A percentile compares a stretch with the other conserved stretches of the same genome.
Conservation (phyloP, 2,797 vertebrate genomes). For the Peromyscus attwateri region DNA sequence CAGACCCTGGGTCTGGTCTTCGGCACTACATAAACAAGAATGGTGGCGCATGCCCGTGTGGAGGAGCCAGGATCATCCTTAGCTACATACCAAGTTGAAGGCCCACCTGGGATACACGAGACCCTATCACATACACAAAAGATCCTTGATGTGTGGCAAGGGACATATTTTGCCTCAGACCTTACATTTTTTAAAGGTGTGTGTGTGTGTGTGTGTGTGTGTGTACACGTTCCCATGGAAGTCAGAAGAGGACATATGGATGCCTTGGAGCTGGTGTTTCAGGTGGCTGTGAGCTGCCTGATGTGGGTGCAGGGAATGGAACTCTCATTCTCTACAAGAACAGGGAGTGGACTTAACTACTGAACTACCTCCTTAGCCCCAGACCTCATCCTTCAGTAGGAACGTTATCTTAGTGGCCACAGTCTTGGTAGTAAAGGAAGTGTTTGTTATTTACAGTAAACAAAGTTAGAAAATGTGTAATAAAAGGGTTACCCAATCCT, state of each 20-base stretch:
- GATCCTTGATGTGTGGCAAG: background rate
- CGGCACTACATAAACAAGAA: background rate
- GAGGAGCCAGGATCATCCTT: background rate
- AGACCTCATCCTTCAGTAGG: background rate
- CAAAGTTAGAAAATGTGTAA: background rate
- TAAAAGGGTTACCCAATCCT: background rate
- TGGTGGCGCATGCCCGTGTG: background rate
- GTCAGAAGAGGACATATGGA: background rate
- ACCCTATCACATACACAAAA: background rate
- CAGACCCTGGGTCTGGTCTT: background rate
- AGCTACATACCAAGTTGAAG: background rate
- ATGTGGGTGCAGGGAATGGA: background rate
- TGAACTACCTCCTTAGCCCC: no score
- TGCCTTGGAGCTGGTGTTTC: background rate
- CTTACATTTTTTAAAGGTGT: background rate
- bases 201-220: background rate
- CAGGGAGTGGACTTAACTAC: background rate
- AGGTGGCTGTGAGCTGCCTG: background rate
- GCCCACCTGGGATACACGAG: background rate
- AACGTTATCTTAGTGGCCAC: background rate
- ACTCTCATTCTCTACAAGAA: background rate
- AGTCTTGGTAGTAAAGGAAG: background rate
- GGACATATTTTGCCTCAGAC: background rate
- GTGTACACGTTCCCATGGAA: background rate
- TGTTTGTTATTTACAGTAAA: background rate